Evolutionary conservation across 1,140 invertebrate species (phyloP).

Genomic region (Sitophilus oryzae): DNA sequence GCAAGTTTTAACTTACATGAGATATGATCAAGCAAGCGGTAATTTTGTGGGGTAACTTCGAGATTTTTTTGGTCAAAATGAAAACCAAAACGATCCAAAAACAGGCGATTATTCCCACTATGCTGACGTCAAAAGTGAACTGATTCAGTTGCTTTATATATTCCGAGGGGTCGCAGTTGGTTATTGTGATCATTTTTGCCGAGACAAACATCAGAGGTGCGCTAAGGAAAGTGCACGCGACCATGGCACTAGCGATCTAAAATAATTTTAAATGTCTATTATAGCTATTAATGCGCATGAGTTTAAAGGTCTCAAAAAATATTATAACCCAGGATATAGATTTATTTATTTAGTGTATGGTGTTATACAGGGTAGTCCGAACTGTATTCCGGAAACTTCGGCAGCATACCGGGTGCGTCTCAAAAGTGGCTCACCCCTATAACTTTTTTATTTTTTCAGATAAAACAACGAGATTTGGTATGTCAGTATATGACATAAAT

Average conservation of each 20-base stretch:
- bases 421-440: too few species aligned
- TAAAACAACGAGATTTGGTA: too few species aligned
- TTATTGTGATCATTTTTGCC: conserved; percentile 82
- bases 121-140: conserved; percentile 79
- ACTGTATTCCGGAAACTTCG: too few species aligned
- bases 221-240: conserved; percentile 87
- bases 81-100: conserved; percentile 76
- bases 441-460: too few species aligned
- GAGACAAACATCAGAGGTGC: conserved; percentile 93
- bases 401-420: too few species aligned
- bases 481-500: too few species aligned
- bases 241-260: conserved; percentile 85
- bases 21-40: conserved; percentile 72
- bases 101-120: conserved; percentile 66
- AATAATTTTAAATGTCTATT: conserved; percentile 15
- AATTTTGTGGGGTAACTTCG: conserved; percentile 74
- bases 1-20: conserved; percentile 55
- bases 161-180: conserved; percentile 58
- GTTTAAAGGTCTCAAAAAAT: too few species aligned
- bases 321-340: too few species aligned
- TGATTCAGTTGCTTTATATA: conserved; percentile 69
- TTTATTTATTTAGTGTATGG: too few species aligned
- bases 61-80: conserved; percentile 67
- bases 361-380: too few species aligned
- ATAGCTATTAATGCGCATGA: too few species aligned